phyloP scores from a whole-genome alignment of 2,888 invertebrate genomes.

The Mesodorylaimus sp. region DNA sequence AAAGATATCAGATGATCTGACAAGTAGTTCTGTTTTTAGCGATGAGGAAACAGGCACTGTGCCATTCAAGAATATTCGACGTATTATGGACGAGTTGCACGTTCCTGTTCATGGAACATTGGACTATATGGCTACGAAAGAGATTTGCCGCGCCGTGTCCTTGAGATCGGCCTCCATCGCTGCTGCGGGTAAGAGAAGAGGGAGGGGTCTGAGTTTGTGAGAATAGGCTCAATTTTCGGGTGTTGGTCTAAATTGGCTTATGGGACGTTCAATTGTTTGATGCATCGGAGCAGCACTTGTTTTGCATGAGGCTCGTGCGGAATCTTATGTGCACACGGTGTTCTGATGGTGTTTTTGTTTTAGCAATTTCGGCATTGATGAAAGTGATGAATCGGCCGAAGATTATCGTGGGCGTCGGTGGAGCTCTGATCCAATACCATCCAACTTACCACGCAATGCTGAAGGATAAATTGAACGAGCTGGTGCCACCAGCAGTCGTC shows the following conservation, averaged over 20 bases:
- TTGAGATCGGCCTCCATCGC: constrained; percentile 25
- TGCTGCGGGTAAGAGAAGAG: constrained; percentile 29
- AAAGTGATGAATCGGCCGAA: constrained; percentile 19
- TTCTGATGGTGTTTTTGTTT: too few relatives aligned
- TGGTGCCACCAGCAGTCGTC: constrained; percentile 20
- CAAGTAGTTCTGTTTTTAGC: too few relatives aligned
- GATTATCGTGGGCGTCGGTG: constrained; percentile 28
- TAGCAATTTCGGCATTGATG: constrained; percentile 26
- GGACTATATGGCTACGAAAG: constrained; percentile 24
- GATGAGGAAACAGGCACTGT: constrained; percentile 21
- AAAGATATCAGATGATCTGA: too few relatives aligned
- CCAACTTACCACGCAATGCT: constrained; percentile 27
- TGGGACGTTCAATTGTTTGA: too few relatives aligned
- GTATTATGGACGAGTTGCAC: constrained; percentile 29
- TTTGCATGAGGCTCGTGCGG: neutral
- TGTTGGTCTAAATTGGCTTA: too few relatives aligned
- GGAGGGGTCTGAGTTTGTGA: too few relatives aligned
- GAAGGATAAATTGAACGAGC: constrained; percentile 18
- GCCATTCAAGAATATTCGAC: constrained; percentile 21
- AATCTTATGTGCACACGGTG: neutral
- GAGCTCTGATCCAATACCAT: constrained; percentile 30
- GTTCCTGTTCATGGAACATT: constrained; percentile 24
- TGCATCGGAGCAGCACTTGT: too few relatives aligned
- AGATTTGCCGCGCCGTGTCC: constrained; percentile 25
- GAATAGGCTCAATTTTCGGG: too few relatives aligned